Evolutionary conservation across 2,888 invertebrate species (phyloP), one percentile per base, ranked within the genome.

Genomic region (Phasia obesa): DNA sequence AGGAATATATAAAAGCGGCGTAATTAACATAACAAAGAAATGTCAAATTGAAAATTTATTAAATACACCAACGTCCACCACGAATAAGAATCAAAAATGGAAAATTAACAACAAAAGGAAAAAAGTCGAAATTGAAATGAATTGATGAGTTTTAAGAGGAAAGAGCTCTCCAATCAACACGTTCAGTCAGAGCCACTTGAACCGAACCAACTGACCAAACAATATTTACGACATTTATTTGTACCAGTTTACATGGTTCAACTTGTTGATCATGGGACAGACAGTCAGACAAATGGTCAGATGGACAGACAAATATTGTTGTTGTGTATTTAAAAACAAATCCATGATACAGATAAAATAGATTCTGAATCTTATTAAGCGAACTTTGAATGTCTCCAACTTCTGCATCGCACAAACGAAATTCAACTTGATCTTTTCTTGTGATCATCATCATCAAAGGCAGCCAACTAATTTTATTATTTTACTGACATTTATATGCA

Each of bases 11-110:
- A 76, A 76, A 84, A 86, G 88, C 89, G 88, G 89, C 86, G 87
- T 87, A 87, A 89, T 89, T 89, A 89, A 88, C 88, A 89, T 89
- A 87, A 89, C 89, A 89, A 89, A 89, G 89, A 83, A 83, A 78
- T 79, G 82, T 83, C 82, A 83, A 83, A 83, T 83, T 83, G 75
- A 79, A 79, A 83, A 83, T 83, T 83, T 83, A 83, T 83, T 83
- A 35, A 83, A 78, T 70, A 67, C 70, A 44, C 70, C 71, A 64
- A 51, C 62, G 55, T 60, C 67, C 71, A 69, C 62, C 62, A 62
- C 64, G 67, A 82, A 73, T 73, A 47, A 60, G 60, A 53, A 47
- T 44, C 21, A 42, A 44, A 53, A 51, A 74, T 57, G 74, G 74
- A 47, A 67, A 71, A 57, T 64, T 71, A 59, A 70, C 19, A 44